A percentile compares a stretch with the other conserved stretches of the same genome.
Conservation (phyloP, 2,888 invertebrate species). For the Aplocera efformata region DNA sequence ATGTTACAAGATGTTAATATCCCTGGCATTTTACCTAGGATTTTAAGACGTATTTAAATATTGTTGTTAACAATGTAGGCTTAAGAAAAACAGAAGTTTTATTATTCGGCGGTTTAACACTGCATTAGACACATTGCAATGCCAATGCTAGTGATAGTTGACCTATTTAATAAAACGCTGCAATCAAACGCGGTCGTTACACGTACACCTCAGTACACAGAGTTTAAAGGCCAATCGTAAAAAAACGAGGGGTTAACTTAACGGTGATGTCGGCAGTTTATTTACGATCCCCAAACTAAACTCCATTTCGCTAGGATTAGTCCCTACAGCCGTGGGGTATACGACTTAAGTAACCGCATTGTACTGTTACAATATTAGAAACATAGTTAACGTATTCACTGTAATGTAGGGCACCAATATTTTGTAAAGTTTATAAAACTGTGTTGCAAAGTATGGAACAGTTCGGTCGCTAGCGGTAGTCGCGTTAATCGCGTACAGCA, state of each 20-base stretch:
- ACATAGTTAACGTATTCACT: conserved; percentile 17
- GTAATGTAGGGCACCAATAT: conserved; percentile 17
- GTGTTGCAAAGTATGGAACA: conserved; percentile 14
- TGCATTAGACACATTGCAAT: conserved; percentile 18
- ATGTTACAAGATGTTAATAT: too few relatives aligned
- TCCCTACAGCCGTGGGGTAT: conserved; percentile 31
- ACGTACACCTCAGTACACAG: conserved; percentile 21
- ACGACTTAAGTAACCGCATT: conserved; percentile 29
- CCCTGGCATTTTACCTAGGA: too few relatives aligned
- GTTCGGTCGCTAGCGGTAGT: too few relatives aligned
- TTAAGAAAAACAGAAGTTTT: too few relatives aligned
- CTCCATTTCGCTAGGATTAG: conserved; percentile 41
- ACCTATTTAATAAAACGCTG: conserved; percentile 37
- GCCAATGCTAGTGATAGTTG: conserved; percentile 23
- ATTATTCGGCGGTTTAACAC: not conserved
- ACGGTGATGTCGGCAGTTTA: conserved; percentile 41
- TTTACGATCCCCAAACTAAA: conserved; percentile 52
- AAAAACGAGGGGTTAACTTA: conserved; percentile 36
- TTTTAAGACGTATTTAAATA: too few relatives aligned
- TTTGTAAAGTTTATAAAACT: conserved; percentile 22
- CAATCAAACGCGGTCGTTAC: conserved; percentile 34
- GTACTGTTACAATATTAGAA: conserved; percentile 16
- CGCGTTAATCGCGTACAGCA: conserved; percentile 7
- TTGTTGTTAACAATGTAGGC: too few relatives aligned
- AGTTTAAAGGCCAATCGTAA: conserved; percentile 43